Base-by-base conservation (phyloP, 2,113 vertebrate species). In the Pseudorectes ferrugineus region DNA sequence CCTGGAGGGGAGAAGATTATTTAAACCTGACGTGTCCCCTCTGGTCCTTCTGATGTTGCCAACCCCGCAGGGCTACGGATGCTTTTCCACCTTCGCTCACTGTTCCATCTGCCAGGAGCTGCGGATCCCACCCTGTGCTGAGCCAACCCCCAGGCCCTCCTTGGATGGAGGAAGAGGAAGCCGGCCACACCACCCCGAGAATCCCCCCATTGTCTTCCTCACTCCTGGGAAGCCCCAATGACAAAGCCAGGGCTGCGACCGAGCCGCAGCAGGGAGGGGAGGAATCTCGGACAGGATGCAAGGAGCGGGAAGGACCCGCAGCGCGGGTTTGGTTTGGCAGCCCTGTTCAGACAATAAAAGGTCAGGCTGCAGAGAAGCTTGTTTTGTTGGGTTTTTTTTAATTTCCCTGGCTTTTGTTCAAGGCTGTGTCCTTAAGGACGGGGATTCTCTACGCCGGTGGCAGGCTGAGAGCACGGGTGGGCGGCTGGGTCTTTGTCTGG, bases 361-460 rank as follows among this genome's bases (percentile, higher is more conserved):
- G 88, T 95, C 96, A 97, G 72, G 65, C 83, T 94, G 90, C 11
- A 33, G 94, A 90, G 66, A 23, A 72, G 76, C 43, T 70, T 95
- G 66, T 61, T 72, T 85, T 79, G 61, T 23, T 77, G 26, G 5
- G 36, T 38, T n/a, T 45, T 16, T 33, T 26, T 57, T 36, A 6
- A 29, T 91, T 92, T 91, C 85, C 45, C n/a, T 97, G 95, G 94
- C 92, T 97, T 93, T 94, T 95, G 49, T 94, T 97, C 94, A 96
- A 96, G 95, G 92, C 65, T 82, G 76, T 2, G 54, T 93, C 96
- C 89, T 95, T 58, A 94, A 90, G 82, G 78, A 91, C 0, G 2
- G 49, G 67, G 78, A 81, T 88, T 80, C 76, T 95, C 91, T 88
- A 71, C 25, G 45, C 88, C 1, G 52, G 91, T 75, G 85, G 91